Evolutionary conservation across 2,797 vertebrate genomes (phyloP).

Genomic region (Antennarius maculatus): DNA sequence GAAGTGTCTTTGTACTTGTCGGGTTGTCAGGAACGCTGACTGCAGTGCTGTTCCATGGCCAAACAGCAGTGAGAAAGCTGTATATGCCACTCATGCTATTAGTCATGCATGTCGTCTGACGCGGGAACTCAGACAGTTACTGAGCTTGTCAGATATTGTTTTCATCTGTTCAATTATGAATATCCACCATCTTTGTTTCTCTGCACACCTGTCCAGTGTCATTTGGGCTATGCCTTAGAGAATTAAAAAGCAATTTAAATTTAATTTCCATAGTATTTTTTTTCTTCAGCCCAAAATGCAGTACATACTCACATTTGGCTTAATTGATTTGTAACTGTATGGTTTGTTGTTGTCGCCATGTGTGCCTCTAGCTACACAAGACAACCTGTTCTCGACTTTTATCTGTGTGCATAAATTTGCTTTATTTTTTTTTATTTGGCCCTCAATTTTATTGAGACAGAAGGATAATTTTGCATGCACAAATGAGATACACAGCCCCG

Average conservation of each 20-base stretch:
- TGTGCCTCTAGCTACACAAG: not conserved
- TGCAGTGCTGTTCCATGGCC: conserved; percentile 6
- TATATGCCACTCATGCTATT: conserved; percentile 14
- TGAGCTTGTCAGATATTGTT: not conserved
- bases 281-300: not conserved
- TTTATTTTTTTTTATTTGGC: conserved; percentile 1
- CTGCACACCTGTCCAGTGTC: conserved; percentile 7
- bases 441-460: not conserved
- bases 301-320: not conserved
- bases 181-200: conserved; percentile 1
- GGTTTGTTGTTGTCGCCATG: conserved; percentile 1
- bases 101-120: conserved; percentile 20
- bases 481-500: conserved; percentile 28
- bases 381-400: conserved; percentile 19
- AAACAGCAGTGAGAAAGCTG: conserved; percentile 25
- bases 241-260: not conserved
- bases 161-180: not conserved
- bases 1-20: conserved; percentile 6
- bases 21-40: conserved; percentile 20
- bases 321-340: not conserved
- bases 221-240: not conserved
- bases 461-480: conserved; percentile 23
- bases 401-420: conserved; percentile 3
- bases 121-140: conserved; percentile 6
- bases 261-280: not conserved